Base-by-base conservation (phyloP, 1,140 invertebrate species). In the Schmidtea mediterranea region DNA sequence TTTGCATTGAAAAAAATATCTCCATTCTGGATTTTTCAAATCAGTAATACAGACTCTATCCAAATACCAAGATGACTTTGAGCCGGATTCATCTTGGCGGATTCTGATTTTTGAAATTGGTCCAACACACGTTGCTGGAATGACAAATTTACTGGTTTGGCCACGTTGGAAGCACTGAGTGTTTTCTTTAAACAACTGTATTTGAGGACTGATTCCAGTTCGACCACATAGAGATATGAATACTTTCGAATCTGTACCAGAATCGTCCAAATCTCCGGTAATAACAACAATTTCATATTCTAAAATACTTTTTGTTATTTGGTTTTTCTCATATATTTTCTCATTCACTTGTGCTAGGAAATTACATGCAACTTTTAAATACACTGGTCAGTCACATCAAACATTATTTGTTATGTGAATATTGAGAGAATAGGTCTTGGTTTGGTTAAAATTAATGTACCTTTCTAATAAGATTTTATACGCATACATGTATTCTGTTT, bases 171-270 rank as follows among this genome's bases (percentile, higher is more conserved):
- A 67, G 38, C 52, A 43, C 19, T 51, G 45, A 45, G 49, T 58
- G 21, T 41, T 36, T 12, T 47, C 13, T 52, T 52, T 55, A 18
- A 50, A 51, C 36, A 67, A 52, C 15, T 52, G 55, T 8, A 62
- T 53, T 52, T 63, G 66, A 19, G 52, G 48, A 6, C 61, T 65
- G 1, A 62, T 65, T 12, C 67, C 68, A 49, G 63, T 57, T 48
- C 69, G 65, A 26, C 70, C 70, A 49, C 65, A 68, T 18, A 72
- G 51, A 5, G 62, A 64, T 13, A 65, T 52, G 49, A 56, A 57
- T 15, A 68, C 63, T 48, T 63, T 62, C 15, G 66, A 65, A 54
- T 68, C 66, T 18, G 65, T 68, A 1, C 62, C 67, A 22, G 64
- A 64, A 16, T 62, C 65, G 46, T 56, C 54, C 38, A 61, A 62